phyloP scores from a whole-genome alignment of 2,888 invertebrate species.

The Pogonocherus hispidulus region DNA sequence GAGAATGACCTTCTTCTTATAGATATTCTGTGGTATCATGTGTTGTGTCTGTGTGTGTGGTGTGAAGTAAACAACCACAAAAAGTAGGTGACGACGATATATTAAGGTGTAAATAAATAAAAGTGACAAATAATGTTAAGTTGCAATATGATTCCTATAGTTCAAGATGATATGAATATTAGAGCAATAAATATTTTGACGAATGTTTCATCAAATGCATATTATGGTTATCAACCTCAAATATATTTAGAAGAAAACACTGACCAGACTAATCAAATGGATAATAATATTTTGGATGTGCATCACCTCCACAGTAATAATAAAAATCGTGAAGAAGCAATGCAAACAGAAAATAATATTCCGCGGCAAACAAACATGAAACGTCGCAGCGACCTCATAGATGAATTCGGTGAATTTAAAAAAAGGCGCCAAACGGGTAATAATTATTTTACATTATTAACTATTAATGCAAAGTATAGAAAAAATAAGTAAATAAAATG shows the following conservation, averaged over 20 bases:
- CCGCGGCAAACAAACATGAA: conserved; percentile 44
- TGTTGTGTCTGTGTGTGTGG: neutral
- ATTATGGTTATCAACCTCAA: conserved; percentile 57
- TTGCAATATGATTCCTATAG: conserved; percentile 46
- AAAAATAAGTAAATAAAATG: too few species aligned
- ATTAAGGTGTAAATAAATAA: conserved; percentile 5
- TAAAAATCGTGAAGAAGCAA: conserved; percentile 24
- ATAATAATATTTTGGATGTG: conserved; percentile 37
- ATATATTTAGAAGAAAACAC: conserved; percentile 22
- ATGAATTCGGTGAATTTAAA: conserved; percentile 53
- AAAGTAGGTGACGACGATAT: conserved; percentile 11
- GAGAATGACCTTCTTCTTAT: too few species aligned
- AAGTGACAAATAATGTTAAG: conserved; percentile 41
- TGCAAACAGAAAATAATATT: conserved; percentile 16
- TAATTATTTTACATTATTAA: conserved; percentile 1
- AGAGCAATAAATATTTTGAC: conserved; percentile 25
- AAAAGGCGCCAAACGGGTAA: conserved; percentile 62
- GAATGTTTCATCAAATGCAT: conserved; percentile 54
- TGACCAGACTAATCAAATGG: neutral
- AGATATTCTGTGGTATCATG: too few species aligned
- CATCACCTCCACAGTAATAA: conserved; percentile 18
- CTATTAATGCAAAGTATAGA: too few species aligned
- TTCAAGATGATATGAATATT: conserved; percentile 41
- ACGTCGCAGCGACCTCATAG: conserved; percentile 42
- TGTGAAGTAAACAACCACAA: conserved; percentile 9